Evolutionary conservation across 2,113 vertebrate species (phyloP), one percentile per base, ranked within the genome.

Genomic region (Cebus imitator): DNA sequence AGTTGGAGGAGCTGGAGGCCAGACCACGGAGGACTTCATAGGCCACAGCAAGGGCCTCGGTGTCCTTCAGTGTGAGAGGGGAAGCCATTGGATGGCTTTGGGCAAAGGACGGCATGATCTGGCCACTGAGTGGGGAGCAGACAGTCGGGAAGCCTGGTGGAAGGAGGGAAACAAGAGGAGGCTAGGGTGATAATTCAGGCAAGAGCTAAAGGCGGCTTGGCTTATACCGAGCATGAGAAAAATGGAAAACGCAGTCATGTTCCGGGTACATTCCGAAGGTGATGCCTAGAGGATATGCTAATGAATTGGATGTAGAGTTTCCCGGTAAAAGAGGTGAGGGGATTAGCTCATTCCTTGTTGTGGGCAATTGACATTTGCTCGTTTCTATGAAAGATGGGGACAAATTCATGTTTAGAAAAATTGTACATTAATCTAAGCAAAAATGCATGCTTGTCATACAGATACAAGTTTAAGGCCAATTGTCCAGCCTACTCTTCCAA

Each of bases 1-100:
- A 6, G 43, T 11, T 12, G 3, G 10, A 45, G 27, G 10, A 3
- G 13, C 9, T 2, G 0, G 48, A 21, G 4, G 2, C 58, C 37
- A 20, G 61, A 37, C 45, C 32, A 27, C 1, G 20, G 30, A 2
- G 9, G 1, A 5, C 40, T 61, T 32, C 21, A 4, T 1, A 5
- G 21, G n/a, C 13, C 21, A 2, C 27, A 14, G 20, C 11, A 1
- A 61, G n/a, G 64, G 68, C 7, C 4, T 50, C 27, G 7, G 0
- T 7, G 40, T 35, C 61, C 73, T 72, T 50, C 9, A 21, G 14
- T 23, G 12, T 23, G 14, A 17, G 43, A 25, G 1, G 1, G 10
- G 37, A n/a, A 90, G 45, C 45, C 48, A 5, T 3, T 1, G 10
- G 43, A 21, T 20, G 20, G 20, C 25, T 32, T 25, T 8, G 68